Evolutionary conservation across 2,888 invertebrate species (phyloP), one percentile per base, ranked within the genome.

Genomic region (Ophion obscuratus): DNA sequence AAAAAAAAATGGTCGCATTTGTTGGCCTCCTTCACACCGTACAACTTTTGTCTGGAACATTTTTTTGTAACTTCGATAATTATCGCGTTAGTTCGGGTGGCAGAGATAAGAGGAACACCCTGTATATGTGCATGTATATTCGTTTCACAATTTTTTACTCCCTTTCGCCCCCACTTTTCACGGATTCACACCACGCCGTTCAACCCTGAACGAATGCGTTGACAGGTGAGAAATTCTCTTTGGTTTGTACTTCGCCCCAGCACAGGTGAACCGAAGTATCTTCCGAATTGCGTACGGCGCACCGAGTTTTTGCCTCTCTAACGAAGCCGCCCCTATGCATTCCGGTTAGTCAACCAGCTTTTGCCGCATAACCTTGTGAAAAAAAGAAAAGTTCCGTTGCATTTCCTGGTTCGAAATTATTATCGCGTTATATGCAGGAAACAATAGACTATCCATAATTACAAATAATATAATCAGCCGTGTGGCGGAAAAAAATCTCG

Each of bases 401-500:
- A 53, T 53, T 44, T 61, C n/a, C 74, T 64, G 31, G 31, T 71
- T n/a, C 40, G 75, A 31, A 64, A 64, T 78, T 68, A 68, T 81
- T 81, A 81, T 67, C 47, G 20, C 36, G 44, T 20, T 24, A 66
- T 59, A 20, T 57, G 20, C 17, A 17, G 10, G 20, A 31, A 61
- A 61, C 59, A 44, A 75, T 67, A 31, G 11, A 64, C 75, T 74
- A 75, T 62, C 76, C 64, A 57, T 62, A 83, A 57, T 76, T 68
- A 70, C 74, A 70, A 86, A 86, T 81, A 75, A 20, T 62, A 78
- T 81, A 86, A 86, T 78, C 64, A 86, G 70, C 81, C 66, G 62
- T 47, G 53, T 40, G 40, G 62, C n/a, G n/a, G 27, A 62, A 53
- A 36, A 36, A 68, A 70, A 20, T 6, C 61, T 57, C 31, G 5